These are phyloP conservation scores for Allophyes oxyacanthae DNA, from an alignment of 2,888 invertebrate genomes.

Conservation along the genomic window DNA sequence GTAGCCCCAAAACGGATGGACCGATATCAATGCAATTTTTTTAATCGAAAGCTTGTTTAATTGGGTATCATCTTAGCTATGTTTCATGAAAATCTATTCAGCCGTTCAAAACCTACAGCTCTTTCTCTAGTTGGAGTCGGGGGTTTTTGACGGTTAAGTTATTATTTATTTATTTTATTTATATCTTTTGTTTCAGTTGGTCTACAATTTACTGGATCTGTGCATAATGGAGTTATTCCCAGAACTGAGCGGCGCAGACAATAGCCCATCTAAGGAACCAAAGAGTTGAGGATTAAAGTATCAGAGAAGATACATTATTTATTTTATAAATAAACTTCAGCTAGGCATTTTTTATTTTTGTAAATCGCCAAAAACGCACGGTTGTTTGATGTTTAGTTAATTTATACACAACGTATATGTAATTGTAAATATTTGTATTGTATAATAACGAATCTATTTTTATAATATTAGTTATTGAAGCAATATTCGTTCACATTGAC, in stretches of 20 bases:
- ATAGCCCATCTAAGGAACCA: constrained; percentile 58
- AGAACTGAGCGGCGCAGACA: constrained; percentile 81
- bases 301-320: constrained; percentile 35
- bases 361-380: constrained; percentile 49
- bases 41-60: too few species aligned
- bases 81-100: too few species aligned
- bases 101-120: too few species aligned
- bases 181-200: constrained; percentile 90
- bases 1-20: too few species aligned
- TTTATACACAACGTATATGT: constrained; percentile 48
- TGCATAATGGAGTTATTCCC: constrained; percentile 94
- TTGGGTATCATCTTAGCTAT: too few species aligned
- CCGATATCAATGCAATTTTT: too few species aligned
- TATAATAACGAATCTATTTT: constrained; percentile 76
- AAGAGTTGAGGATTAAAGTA: constrained; percentile 70
- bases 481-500: constrained; percentile 54
- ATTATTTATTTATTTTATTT: too few species aligned
- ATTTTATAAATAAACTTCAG: constrained; percentile 46
- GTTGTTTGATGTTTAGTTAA: constrained; percentile 59
- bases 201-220: constrained; percentile 94
- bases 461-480: constrained; percentile 70
- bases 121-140: too few species aligned
- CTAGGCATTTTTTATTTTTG: constrained; percentile 50
- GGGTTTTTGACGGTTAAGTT: too few species aligned
- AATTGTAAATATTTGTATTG: constrained; percentile 65